Evolutionary conservation across 2,113 vertebrate species (phyloP), one percentile per base, ranked within the genome.

Genomic region (Scalopus aquaticus): DNA sequence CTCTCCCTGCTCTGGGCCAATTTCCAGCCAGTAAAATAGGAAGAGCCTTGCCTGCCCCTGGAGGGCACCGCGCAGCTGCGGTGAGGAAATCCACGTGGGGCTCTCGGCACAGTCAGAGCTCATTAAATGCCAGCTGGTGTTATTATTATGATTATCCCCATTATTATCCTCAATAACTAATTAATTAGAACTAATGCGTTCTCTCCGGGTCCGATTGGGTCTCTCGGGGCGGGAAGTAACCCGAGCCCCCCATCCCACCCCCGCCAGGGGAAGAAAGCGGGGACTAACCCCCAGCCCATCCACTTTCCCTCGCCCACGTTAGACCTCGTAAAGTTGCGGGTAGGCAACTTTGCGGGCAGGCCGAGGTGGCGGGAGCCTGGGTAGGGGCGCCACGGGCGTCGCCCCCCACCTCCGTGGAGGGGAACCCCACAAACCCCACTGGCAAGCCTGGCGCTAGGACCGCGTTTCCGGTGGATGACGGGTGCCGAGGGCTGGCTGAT

Each of bases 111-210:
- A 49, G 16, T 13, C 58, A 24, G 44, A 42, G 22, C 86, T 94
- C 88, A 24, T 95, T 93, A 96, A 94, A 95, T 13, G 37, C 91
- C 62, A 54, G 65, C 54, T 32, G 42, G 39, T 37, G 73, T 64
- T 44, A 54, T 76, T 81, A 81, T 15, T 30, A 32, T 39, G 30
- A 70, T n/a, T 70, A 85, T 6, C 69, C n/a, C 67, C 44, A 54
- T 80, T 86, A 91, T 94, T 90, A 88, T 49, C 67, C 42, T 70
- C 51, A 91, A 82, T 86, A 82, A 60, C 62, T 73, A 95, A 96
- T 88, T 97, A 97, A 95, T 97, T 96, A 91, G 78, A 22, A 24
- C 37, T 64, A 88, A 88, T 91, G 16, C 6, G 4, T 46, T 30
- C 64, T 42, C 56, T 20, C 30, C 49, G 39, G 5, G 2, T 46